Percentiles rank a stretch among this genome's conserved stretches.
phyloP scores from a whole-genome alignment of 2,888 invertebrate genomes.

The Cyclophora albipunctata region DNA sequence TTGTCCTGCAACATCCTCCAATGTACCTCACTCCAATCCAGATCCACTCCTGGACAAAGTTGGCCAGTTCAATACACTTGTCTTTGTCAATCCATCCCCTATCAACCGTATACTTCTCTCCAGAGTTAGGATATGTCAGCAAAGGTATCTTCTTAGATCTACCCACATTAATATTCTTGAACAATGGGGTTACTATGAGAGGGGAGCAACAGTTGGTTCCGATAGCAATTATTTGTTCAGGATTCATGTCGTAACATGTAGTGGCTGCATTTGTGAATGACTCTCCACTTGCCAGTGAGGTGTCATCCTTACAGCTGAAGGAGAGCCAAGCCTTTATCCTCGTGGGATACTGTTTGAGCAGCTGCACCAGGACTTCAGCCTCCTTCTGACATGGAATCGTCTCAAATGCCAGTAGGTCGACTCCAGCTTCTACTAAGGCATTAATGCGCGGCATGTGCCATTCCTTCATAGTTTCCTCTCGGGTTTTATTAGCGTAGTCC shows the following conservation, averaged over 20 bases:
- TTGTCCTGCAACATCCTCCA: constrained; percentile 94
- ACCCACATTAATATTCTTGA: constrained; percentile 45
- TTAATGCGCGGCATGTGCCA: constrained; percentile 90
- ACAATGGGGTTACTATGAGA: constrained; percentile 40
- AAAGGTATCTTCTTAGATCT: constrained; percentile 75
- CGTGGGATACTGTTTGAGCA: constrained; percentile 84
- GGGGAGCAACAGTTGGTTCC: constrained; percentile 89
- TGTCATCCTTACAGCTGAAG: constrained; percentile 84
- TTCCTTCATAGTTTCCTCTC: constrained; percentile 77
- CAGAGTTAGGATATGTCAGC: constrained; percentile 94
- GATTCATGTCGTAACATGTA: constrained; percentile 80
- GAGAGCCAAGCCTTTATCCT: constrained; percentile 87
- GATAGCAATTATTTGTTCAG: constrained; percentile 81
- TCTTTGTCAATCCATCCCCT: constrained; percentile 80
- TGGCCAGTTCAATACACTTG: constrained; percentile 78
- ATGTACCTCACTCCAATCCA: constrained; percentile 85
- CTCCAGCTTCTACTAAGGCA: constrained; percentile 84
- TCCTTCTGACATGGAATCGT: constrained; percentile 91
- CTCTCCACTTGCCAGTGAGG: constrained; percentile 83
- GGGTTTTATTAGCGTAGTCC: constrained; percentile 78
- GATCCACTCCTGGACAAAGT: constrained; percentile 85
- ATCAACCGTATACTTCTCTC: constrained; percentile 81
- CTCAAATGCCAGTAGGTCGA: constrained; percentile 91
- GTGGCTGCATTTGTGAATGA: constrained; percentile 79
- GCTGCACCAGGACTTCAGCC: constrained; percentile 84